Evolutionary conservation across 2,113 vertebrate species (phyloP), one percentile per base, ranked within the genome.

Genomic region (Rynchops niger): DNA sequence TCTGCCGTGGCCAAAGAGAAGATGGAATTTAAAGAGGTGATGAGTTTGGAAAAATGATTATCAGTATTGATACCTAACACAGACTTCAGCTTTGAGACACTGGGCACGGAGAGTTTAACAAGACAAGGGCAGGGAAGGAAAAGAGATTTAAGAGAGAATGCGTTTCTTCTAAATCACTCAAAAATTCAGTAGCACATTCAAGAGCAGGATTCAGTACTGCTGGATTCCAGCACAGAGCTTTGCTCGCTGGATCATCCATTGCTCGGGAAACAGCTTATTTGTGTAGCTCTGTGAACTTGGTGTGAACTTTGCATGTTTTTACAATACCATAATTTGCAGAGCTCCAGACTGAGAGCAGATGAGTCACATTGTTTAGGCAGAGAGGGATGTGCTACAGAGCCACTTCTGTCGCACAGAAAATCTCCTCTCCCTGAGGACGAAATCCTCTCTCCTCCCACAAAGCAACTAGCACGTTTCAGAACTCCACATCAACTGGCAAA

Each of bases 271-370:
- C 45, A 73, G 94, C 59, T 95, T 91, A 93, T 97, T 97, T 96
- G 82, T 95, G 79, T 90, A 94, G 84, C 95, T 96, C 83, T 93
- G 66, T 97, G 96, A 97, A 97, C 96, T 97, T 87, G 82, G 71
- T 74, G 84, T 97, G 96, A 95, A 96, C 93, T 97, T 96, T 86
- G 87, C 89, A 45, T 97, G 87, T 93, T 97, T 97, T 97, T 94
- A 93, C 91, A 94, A 94, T 96, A 85, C 62, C 91, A 67, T 93
- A 94, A 96, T 96, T 97, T 96, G 84, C 84, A 81, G 93, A 84
- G 82, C 67, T 95, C 87, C 95, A 97, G 95, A 96, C 96, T 96
- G 93, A 95, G 96, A 94, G 89, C 84, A 97, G 84, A 97, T 97
- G 95, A 97, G 74, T 97, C 97, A 97, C 71, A 77, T 97, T 90